These are phyloP conservation scores for Iphiclides podalirius DNA, from an alignment of 2,888 invertebrate species.

Conservation along the genomic window DNA sequence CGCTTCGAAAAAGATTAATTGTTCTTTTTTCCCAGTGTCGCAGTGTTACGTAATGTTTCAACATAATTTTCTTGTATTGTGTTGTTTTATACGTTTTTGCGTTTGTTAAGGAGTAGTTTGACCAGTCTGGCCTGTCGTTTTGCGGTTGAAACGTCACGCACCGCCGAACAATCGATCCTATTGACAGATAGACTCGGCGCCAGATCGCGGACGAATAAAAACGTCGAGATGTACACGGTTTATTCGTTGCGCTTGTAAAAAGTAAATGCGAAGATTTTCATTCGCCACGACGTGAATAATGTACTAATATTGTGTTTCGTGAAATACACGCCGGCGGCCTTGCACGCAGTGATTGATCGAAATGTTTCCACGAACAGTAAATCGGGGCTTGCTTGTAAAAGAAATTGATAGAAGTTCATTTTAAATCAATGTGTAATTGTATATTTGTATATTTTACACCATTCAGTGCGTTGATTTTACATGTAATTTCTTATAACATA, in stretches of 20 bases:
- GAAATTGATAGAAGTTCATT: not conserved
- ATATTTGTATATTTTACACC: too few relatives aligned
- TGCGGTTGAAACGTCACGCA: conserved; percentile 3
- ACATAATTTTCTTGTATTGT: not conserved
- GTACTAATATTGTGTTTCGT: conserved; percentile 7
- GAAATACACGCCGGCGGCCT: conserved; percentile 11
- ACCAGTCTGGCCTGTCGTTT: too few relatives aligned
- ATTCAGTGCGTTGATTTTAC: too few relatives aligned
- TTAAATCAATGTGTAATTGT: not conserved
- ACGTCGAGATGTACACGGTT: conserved; percentile 9
- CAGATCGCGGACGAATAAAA: conserved; percentile 18
- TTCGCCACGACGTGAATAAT: conserved; percentile 13
- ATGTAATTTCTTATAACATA: too few relatives aligned
- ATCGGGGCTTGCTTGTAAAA: not conserved
- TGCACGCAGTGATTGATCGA: conserved; percentile 8
- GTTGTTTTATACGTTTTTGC: not conserved
- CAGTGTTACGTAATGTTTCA: not conserved
- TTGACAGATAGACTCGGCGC: conserved; percentile 16
- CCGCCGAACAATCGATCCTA: conserved; percentile 14
- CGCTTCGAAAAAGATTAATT: not conserved
- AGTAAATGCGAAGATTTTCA: conserved; percentile 8
- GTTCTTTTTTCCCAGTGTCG: not conserved
- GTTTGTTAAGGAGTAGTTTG: not conserved
- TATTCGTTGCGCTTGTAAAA: conserved; percentile 2
- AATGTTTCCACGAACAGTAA: conserved; percentile 8